phyloP scores from a whole-genome alignment of 2,113 vertebrate genomes.

The Hucho hucho region DNA sequence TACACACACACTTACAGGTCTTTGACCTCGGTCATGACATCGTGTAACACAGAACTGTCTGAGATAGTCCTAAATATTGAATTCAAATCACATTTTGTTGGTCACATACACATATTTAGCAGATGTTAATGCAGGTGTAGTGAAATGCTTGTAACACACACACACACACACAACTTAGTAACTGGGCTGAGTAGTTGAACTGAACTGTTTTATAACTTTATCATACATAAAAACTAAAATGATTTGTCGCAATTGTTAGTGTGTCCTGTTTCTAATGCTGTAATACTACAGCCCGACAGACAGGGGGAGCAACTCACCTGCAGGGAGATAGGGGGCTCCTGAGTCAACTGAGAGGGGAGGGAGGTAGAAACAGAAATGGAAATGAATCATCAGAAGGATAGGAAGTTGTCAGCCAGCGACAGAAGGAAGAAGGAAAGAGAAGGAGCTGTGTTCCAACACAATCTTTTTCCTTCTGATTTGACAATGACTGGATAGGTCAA shows the following conservation, averaged over 20 bases:
- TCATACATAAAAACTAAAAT: too few species aligned
- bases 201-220: too few species aligned
- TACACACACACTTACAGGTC: constrained; percentile 81
- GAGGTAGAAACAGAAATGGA: constrained; percentile 30
- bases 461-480: background rate
- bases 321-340: constrained; percentile 57
- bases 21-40: constrained; percentile 91
- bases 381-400: background rate
- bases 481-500: background rate
- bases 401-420: constrained; percentile 3
- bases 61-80: too few species aligned
- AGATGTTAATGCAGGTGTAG: too few species aligned
- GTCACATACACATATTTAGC: background rate
- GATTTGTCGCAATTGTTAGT: too few species aligned
- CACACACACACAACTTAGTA: background rate
- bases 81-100: background rate
- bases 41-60: constrained; percentile 58
- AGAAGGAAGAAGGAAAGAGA: background rate
- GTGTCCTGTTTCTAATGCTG: background rate
- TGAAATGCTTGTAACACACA: background rate
- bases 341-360: constrained; percentile 20
- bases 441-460: background rate
- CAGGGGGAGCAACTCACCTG: constrained; percentile 55
- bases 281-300: constrained; percentile 19
- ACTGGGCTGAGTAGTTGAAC: too few species aligned